Conservation (phyloP, 1,140 invertebrate species). For the Ostrea denselamellosa region DNA sequence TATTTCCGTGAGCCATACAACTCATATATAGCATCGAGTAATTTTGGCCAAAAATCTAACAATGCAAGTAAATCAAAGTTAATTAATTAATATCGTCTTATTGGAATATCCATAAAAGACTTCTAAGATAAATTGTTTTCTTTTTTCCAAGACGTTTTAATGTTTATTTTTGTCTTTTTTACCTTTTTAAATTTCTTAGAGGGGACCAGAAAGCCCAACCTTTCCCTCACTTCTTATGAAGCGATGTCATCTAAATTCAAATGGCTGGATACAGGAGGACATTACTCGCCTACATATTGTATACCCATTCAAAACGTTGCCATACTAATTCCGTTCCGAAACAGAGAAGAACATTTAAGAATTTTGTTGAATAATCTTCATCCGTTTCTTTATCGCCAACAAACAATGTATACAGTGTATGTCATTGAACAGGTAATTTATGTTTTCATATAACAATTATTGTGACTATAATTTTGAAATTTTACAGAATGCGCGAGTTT, state of each 20-base stretch:
- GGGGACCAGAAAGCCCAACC: not conserved
- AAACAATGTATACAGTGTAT: not conserved
- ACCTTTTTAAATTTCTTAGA: not conserved
- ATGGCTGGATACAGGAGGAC: not conserved
- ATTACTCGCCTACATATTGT: not conserved
- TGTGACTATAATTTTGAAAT: too few relatives aligned
- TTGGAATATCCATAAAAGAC: too few relatives aligned
- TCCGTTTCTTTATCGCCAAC: not conserved
- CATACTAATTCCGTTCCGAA: conserved; percentile 1
- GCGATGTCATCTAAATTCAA: not conserved
- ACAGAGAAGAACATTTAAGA: not conserved
- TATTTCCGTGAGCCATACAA: too few relatives aligned
- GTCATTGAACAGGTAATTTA: not conserved
- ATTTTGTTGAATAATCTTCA: conserved; percentile 8
- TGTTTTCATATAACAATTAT: too few relatives aligned
- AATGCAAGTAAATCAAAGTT: too few relatives aligned
- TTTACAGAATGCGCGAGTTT: too few relatives aligned
- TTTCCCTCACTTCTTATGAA: not conserved
- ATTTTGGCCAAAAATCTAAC: too few relatives aligned
- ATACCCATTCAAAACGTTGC: not conserved
- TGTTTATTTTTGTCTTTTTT: too few relatives aligned
- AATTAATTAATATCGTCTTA: too few relatives aligned
- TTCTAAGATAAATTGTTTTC: too few relatives aligned
- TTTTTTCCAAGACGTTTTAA: too few relatives aligned
- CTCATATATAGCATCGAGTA: too few relatives aligned